These are phyloP conservation scores for Hippocampus barbouri DNA, from an alignment of 2,113 vertebrate genomes.

Conservation along the genomic window DNA sequence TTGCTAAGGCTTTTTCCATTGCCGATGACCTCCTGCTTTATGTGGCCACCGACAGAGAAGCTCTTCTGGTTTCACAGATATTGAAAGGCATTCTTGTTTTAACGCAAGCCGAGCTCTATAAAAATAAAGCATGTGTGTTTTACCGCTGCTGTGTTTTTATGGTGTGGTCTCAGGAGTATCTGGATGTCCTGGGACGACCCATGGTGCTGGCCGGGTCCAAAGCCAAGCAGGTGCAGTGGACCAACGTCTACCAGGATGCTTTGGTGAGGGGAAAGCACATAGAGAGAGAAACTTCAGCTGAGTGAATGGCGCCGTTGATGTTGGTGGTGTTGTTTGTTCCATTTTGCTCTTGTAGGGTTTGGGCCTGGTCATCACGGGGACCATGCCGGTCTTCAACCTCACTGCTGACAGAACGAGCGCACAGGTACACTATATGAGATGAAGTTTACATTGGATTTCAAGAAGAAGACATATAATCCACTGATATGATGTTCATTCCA, in stretches of 20 bases:
- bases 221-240: slow-evolving; percentile 97
- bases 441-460: background rate
- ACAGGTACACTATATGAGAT: slow-evolving; percentile 67
- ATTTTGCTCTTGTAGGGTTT: slow-evolving; percentile 75
- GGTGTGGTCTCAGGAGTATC: slow-evolving; percentile 82
- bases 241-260: slow-evolving; percentile 97
- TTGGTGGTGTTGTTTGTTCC: background rate
- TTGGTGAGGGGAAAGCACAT: slow-evolving; percentile 74
- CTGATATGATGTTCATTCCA: background rate
- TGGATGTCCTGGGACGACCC: slow-evolving; percentile 93
- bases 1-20: background rate
- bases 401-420: slow-evolving; percentile 77
- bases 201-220: slow-evolving; percentile 91
- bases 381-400: slow-evolving; percentile 95
- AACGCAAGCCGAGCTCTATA: slow-evolving; percentile 37
- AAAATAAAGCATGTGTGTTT: slow-evolving; percentile 24
- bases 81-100: slow-evolving; percentile 39
- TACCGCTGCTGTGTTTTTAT: slow-evolving; percentile 24
- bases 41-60: slow-evolving; percentile 52
- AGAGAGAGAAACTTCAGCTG: background rate
- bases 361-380: slow-evolving; percentile 94
- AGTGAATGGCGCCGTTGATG: background rate
- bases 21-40: slow-evolving; percentile 26
- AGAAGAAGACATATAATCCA: no score
- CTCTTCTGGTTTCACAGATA: slow-evolving; percentile 56